Conservation (phyloP, 2,888 invertebrate species). For the Limenitis camilla region DNA sequence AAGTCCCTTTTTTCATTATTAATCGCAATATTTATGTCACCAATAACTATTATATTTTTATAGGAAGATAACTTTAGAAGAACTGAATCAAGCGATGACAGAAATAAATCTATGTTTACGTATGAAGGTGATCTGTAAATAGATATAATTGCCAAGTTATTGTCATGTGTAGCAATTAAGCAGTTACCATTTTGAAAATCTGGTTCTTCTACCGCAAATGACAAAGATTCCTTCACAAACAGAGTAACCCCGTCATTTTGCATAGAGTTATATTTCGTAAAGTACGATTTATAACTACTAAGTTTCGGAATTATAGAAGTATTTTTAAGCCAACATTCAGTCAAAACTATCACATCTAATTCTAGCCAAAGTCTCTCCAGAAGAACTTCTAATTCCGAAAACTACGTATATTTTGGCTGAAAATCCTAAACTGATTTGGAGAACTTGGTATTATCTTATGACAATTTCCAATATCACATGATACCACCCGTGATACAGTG, state of each 20-base stretch:
- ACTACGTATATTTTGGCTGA: constrained; percentile 10
- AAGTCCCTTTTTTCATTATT: not conserved
- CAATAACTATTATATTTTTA: not conserved
- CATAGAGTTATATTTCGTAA: not conserved
- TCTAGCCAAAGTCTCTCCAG: not conserved
- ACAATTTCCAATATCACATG: no score
- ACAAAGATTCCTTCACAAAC: not conserved
- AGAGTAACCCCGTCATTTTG: not conserved
- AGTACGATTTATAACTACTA: not conserved
- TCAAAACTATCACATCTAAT: constrained; percentile 4
- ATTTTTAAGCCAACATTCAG: constrained; percentile 5
- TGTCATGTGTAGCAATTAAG: not conserved
- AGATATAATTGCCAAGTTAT: not conserved
- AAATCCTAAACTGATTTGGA: no score
- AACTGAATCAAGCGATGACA: not conserved
- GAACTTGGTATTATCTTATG: no score
- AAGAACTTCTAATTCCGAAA: constrained; percentile 3
- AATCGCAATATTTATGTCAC: not conserved
- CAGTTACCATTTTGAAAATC: not conserved
- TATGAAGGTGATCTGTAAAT: not conserved
- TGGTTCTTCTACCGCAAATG: not conserved
- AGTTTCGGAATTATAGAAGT: not conserved
- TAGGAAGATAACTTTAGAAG: not conserved
- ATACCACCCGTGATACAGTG: no score
- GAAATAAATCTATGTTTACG: not conserved